Percentiles rank a stretch among this genome's conserved stretches.
Evolutionary conservation across 2,113 vertebrate species (phyloP).

Genomic region (Burhinus oedicnemus): DNA sequence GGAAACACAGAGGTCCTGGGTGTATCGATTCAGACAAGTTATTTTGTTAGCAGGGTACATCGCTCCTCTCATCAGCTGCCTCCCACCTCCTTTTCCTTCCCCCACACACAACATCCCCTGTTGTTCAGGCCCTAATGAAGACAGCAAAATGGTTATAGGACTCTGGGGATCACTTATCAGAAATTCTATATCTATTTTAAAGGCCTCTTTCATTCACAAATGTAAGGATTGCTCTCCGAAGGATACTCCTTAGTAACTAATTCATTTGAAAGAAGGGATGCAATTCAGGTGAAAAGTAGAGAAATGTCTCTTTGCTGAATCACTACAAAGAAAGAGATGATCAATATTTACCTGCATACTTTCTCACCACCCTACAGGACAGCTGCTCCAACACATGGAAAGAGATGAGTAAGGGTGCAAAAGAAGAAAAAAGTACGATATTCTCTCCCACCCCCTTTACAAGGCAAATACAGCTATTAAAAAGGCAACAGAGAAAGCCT

Average conservation of each 20-base stretch:
- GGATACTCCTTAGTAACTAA: neutral
- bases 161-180: neutral
- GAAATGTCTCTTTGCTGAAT: neutral
- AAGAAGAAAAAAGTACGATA: neutral
- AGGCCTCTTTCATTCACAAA: neutral
- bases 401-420: neutral
- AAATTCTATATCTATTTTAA: neutral
- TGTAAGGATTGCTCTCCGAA: neutral
- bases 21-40: neutral
- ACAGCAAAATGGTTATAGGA: neutral
- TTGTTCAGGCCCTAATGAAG: neutral
- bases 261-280: neutral
- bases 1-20: neutral
- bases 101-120: neutral
- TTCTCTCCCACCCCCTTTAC: neutral
- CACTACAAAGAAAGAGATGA: neutral
- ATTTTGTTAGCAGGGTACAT: neutral
- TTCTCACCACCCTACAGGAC: neutral
- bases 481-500: neutral
- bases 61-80: neutral
- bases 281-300: neutral
- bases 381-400: neutral
- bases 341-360: constrained; percentile 18
- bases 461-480: neutral
- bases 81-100: neutral